Evolutionary conservation across 2,113 vertebrate genomes (phyloP), one percentile per base, ranked within the genome.

Genomic region (Eleginops maclovinus): DNA sequence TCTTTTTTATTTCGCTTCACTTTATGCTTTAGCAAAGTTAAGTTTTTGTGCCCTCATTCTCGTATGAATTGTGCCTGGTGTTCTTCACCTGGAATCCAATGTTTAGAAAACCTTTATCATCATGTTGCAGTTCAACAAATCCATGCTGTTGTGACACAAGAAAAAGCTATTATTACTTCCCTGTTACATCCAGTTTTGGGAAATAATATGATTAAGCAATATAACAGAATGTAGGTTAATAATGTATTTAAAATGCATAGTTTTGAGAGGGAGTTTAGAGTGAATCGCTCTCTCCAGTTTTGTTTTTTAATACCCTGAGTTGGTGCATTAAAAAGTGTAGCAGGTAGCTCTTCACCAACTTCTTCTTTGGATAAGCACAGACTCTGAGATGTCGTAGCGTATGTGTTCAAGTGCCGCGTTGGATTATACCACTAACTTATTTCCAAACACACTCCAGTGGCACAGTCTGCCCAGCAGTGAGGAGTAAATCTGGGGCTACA

Each of bases 391-490:
- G 60, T 80, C 54, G 71, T 61, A 46, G 75, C n/a, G n/a, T 75
- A 72, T 80, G 60, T 81, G 55, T 58, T 72, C 55, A 0, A 16
- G 84, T 83, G 51, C 63, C 51, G 56, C 50, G 1, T 26, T 21
- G 44, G 73, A 88, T 89, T 87, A 87, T 80, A 77, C 61, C 74
- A 67, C 75, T 60, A 73, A 69, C 83, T 87, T 71, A 88, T 91
- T 89, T 84, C 77, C 75, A 77, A 79, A 65, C 60, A 71, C 63
- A 51, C 79, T 86, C 75, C 55, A 56, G 72, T 19, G 22, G 69
- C 59, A 82, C 28, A 61, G 73, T 84, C 79, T 77, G 51, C 67
- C 66, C 36, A 8, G 75, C 78, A 74, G 53, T 50, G 61, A 74
- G 69, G 54, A 68, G 67, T 70, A 66, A 81, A 58, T 64, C 64